phyloP scores from a whole-genome alignment of 2,888 invertebrate genomes.

The Aphrophora alni region DNA sequence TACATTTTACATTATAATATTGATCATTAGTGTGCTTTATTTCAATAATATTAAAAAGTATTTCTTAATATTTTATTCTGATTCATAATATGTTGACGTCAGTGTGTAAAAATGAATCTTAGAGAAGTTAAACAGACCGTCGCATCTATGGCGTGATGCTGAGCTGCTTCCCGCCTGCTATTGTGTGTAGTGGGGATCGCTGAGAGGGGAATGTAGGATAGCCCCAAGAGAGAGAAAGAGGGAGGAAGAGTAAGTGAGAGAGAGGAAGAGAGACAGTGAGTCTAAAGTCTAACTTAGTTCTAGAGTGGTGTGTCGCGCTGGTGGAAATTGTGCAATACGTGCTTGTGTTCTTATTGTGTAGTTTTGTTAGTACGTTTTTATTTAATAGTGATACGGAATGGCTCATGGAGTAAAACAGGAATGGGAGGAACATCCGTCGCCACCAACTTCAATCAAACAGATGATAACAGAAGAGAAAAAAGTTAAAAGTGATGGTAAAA shows the following conservation, averaged over 20 bases:
- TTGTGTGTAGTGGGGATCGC: slow-evolving; percentile 17
- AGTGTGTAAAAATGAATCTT: slow-evolving; percentile 3
- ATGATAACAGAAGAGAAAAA: slow-evolving; percentile 56
- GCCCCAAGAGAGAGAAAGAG: slow-evolving; percentile 34
- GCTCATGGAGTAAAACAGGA: slow-evolving; percentile 66
- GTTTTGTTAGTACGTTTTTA: slow-evolving; percentile 53
- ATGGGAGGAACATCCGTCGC: slow-evolving; percentile 54
- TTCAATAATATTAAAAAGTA: too few species aligned
- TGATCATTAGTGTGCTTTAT: not conserved
- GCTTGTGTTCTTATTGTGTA: not conserved
- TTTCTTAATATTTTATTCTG: too few species aligned
- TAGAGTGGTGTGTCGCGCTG: slow-evolving; percentile 11
- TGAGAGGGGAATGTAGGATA: slow-evolving; percentile 39
- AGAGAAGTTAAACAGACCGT: too few species aligned
- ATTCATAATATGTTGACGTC: not conserved
- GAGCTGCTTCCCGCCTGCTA: slow-evolving; percentile 23
- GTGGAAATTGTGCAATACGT: slow-evolving; percentile 17
- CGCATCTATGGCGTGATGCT: not conserved
- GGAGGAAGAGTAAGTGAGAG: not conserved
- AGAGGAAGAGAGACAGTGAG: not conserved
- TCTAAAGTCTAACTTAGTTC: not conserved
- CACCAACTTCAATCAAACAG: slow-evolving; percentile 45
- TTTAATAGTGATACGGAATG: slow-evolving; percentile 54
- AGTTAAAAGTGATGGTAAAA: slow-evolving; percentile 60
- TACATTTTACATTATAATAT: not conserved